Base-by-base conservation (phyloP, 2,888 invertebrate genomes). In the Lochmaea crataegi region DNA sequence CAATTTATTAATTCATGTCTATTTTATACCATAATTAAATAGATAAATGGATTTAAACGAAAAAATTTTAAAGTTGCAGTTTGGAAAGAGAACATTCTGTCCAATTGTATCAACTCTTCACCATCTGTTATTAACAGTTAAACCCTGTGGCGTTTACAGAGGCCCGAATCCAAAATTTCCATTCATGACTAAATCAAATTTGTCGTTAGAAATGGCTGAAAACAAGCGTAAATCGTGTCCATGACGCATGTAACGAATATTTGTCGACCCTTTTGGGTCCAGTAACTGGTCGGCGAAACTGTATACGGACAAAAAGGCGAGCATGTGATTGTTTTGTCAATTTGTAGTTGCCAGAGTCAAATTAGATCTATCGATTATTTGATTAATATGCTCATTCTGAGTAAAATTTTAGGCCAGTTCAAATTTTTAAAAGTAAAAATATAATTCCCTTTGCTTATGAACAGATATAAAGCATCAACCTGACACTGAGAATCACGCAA, bases 291-390 rank as follows among this genome's bases (percentile, higher is more conserved):
- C 14, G 56, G 38, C 65, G 38, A 65, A 65, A 65, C 22, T 38
- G 14, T 38, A 38, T 57, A 66, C 64, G 78, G 81, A 83, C 82
- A 82, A 77, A 53, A 83, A 83, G 80, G 82, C 81, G 77, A 81
- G 81, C 81, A 81, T 83, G 84, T 83, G 85, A 85, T 85, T 85
- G 85, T 85, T 84, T 83, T 84, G 85, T 84, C 85, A 85, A 85
- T 85, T 84, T 82, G 84, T 82, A 84, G 82, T 82, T 82, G 83
- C 82, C 83, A 81, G 81, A 83, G 82, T 81, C 80, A 84, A 86
- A 86, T 85, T 85, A 84, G 83, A 84, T 85, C 82, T 82, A 84
- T 86, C 82, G 85, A 86, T 85, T 85, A 84, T 82, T 84, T 83
- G 83, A 84, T 84, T 83, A 84, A 84, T 83, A 82, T 77, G 81